Evolutionary conservation across 2,113 vertebrate species (phyloP).

Genomic region (Himantopus leucocephalus): DNA sequence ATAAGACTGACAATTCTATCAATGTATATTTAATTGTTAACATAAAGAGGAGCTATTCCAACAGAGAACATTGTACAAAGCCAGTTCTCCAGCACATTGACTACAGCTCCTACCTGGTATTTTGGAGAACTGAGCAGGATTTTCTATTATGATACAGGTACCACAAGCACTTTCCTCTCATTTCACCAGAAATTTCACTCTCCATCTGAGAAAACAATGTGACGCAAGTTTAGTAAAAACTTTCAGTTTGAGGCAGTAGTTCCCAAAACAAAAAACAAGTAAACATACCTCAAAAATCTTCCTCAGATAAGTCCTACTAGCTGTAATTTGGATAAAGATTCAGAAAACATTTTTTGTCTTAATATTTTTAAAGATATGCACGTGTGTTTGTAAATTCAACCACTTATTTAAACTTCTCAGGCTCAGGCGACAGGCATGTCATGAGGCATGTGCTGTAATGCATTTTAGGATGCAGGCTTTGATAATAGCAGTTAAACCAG

Average conservation of each 20-base stretch:
- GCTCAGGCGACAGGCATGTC: background rate
- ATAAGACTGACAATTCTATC: background rate
- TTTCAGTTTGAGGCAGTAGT: background rate
- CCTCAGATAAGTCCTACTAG: background rate
- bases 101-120: background rate
- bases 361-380: background rate
- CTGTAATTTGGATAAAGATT: background rate
- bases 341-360: background rate
- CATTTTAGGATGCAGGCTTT: background rate
- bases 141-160: background rate
- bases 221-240: background rate
- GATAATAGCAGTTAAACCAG: background rate
- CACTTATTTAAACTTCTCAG: background rate
- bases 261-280: background rate
- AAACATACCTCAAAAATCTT: background rate
- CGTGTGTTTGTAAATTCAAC: background rate
- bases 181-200: background rate
- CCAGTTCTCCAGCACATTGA: background rate
- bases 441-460: background rate
- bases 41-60: background rate
- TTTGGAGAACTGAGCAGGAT: background rate
- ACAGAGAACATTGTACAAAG: background rate
- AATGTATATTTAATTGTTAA: background rate
- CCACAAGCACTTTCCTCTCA: background rate
- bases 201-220: background rate